Conservation (phyloP, 2,888 invertebrate species). For the Elmis aenea region DNA sequence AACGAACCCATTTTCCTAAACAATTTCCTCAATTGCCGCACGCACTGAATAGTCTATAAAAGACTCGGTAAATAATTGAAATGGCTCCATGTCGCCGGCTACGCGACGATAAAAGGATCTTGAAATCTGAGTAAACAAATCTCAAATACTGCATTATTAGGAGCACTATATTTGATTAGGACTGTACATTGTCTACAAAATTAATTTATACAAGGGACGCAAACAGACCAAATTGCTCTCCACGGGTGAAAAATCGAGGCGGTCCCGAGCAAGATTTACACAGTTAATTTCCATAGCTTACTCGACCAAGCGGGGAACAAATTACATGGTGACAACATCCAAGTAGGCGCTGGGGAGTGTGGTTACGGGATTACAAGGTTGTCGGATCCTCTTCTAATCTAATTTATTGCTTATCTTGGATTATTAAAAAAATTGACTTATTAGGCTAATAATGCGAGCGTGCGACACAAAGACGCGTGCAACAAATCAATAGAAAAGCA, state of each 20-base stretch:
- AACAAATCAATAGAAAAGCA: conserved; percentile 10
- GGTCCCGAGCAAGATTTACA: conserved; percentile 34
- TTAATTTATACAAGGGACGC: conserved; percentile 26
- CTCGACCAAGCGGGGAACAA: conserved; percentile 32
- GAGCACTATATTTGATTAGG: conserved; percentile 25
- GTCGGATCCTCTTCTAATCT: conserved; percentile 24
- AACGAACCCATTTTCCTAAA: too few species aligned
- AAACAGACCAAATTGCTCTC: conserved; percentile 25
- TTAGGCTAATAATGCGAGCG: too few species aligned
- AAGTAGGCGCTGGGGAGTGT: conserved; percentile 30
- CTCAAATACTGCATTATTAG: too few species aligned
- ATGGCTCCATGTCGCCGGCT: too few species aligned
- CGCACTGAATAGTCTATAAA: too few species aligned
- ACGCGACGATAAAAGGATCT: too few species aligned
- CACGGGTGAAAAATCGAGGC: conserved; percentile 31
- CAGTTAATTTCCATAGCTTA: conserved; percentile 38
- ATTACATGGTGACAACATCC: conserved; percentile 34
- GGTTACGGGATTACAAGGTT: conserved; percentile 29
- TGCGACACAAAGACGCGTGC: too few species aligned
- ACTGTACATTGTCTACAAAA: conserved; percentile 22
- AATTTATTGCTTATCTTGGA: conserved; percentile 24
- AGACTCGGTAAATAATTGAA: too few species aligned
- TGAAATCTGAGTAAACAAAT: too few species aligned
- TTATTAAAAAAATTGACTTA: conserved; percentile 19
- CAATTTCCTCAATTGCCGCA: too few species aligned